phyloP scores from a whole-genome alignment of 1,140 invertebrate species.

The Meloidogyne exigua region DNA sequence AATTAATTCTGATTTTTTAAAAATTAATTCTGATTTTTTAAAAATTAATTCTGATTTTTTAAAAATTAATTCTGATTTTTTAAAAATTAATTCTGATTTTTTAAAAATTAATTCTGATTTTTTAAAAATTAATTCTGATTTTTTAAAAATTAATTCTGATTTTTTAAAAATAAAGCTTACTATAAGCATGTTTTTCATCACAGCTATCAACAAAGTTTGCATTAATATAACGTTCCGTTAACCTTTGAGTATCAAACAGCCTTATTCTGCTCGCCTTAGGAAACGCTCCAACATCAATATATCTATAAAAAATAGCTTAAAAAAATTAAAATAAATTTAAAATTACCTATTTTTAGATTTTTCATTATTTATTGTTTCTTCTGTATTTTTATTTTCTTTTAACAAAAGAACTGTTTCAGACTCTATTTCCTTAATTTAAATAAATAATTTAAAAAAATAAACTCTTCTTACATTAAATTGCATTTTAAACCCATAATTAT shows the following conservation, averaged over 20 bases:
- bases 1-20: background rate
- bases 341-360: conserved; percentile 41
- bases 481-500: conserved; percentile 54
- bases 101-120: too few relatives aligned
- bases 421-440: conserved; percentile 16
- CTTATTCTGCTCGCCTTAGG: conserved; percentile 54
- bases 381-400: background rate
- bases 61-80: background rate
- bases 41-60: background rate
- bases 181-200: conserved; percentile 22
- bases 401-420: conserved; percentile 12
- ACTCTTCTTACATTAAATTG: conserved; percentile 56
- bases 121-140: too few relatives aligned
- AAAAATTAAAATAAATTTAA: conserved; percentile 17
- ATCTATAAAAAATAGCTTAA: conserved; percentile 43
- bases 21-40: background rate
- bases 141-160: background rate
- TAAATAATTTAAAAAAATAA: background rate
- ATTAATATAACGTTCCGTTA: conserved; percentile 54
- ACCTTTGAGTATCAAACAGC: conserved; percentile 30
- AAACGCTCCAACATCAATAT: conserved; percentile 55
- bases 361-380: conserved; percentile 8
- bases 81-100: background rate
- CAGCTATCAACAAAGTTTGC: conserved; percentile 63
- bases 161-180: background rate